These are phyloP conservation scores for Metellina segmentata DNA, from an alignment of 2,888 invertebrate species.

Conservation along the genomic window DNA sequence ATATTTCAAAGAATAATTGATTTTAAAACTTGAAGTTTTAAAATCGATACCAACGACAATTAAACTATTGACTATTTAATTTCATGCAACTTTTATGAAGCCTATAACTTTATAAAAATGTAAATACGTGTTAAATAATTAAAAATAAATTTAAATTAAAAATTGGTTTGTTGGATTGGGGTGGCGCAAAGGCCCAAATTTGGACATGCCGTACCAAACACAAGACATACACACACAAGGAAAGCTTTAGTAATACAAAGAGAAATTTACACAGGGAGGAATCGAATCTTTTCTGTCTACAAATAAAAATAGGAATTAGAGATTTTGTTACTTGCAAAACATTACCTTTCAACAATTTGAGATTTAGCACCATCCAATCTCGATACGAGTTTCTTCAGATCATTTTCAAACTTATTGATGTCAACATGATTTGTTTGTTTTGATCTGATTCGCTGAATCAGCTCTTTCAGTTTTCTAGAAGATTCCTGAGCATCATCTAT, in stretches of 20 bases:
- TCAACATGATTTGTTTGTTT: conserved; percentile 86
- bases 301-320: not conserved
- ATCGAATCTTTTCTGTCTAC: too few species aligned
- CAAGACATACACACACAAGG: too few species aligned
- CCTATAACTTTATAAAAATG: too few species aligned
- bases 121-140: too few species aligned
- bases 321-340: not conserved
- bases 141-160: too few species aligned
- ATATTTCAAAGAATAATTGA: not conserved
- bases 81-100: not conserved
- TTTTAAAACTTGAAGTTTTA: too few species aligned
- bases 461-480: conserved; percentile 91
- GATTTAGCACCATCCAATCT: conserved; percentile 72
- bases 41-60: not conserved
- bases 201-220: too few species aligned
- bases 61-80: not conserved
- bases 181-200: too few species aligned
- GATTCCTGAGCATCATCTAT: conserved; percentile 96
- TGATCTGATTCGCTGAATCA: conserved; percentile 93
- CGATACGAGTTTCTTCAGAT: conserved; percentile 57
- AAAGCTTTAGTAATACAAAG: too few species aligned
- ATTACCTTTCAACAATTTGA: conserved; percentile 74
- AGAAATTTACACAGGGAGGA: not conserved
- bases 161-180: too few species aligned
- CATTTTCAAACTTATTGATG: conserved; percentile 75